These are phyloP conservation scores for Hestina assimilis DNA, from an alignment of 1,140 invertebrate genomes.

Conservation along the genomic window DNA sequence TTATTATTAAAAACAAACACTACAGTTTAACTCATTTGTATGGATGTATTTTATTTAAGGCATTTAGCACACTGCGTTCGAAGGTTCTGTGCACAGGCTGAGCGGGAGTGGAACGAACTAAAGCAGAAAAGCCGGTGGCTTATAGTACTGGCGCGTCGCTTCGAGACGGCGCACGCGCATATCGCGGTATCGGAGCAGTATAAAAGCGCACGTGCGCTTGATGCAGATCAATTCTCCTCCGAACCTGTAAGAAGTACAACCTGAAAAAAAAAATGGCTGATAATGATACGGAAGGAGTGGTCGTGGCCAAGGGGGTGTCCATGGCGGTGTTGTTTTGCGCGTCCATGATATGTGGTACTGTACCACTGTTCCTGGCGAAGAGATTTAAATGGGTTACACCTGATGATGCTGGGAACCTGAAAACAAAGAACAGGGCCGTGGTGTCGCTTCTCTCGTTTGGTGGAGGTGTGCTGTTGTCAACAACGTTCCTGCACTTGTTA, in stretches of 20 bases:
- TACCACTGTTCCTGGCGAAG: constrained; percentile 83
- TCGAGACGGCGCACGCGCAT: constrained; percentile 59
- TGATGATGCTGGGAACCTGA: constrained; percentile 62
- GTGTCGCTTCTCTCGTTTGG: constrained; percentile 88
- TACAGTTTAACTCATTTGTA: neutral
- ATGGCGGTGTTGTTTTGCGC: constrained; percentile 86
- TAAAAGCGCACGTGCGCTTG: constrained; percentile 54
- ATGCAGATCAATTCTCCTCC: constrained; percentile 33
- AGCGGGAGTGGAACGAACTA: constrained; percentile 53
- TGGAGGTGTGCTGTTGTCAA: constrained; percentile 93
- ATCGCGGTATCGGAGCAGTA: constrained; percentile 48
- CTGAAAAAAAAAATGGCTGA: constrained; percentile 19
- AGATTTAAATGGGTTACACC: constrained; percentile 80
- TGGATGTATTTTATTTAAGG: constrained; percentile 11
- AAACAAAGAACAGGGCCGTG: constrained; percentile 62
- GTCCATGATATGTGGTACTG: constrained; percentile 84
- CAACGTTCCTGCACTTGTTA: constrained; percentile 93
- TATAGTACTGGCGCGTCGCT: constrained; percentile 61
- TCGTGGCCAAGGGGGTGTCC: constrained; percentile 84
- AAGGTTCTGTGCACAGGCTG: constrained; percentile 49
- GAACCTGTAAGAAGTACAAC: constrained; percentile 24
- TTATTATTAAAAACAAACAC: too few species aligned
- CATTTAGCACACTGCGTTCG: constrained; percentile 9
- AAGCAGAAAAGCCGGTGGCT: constrained; percentile 15
- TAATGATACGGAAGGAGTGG: constrained; percentile 66